Evolutionary conservation across 2,888 invertebrate genomes (phyloP).

Genomic region (Zaprionus lineosus): DNA sequence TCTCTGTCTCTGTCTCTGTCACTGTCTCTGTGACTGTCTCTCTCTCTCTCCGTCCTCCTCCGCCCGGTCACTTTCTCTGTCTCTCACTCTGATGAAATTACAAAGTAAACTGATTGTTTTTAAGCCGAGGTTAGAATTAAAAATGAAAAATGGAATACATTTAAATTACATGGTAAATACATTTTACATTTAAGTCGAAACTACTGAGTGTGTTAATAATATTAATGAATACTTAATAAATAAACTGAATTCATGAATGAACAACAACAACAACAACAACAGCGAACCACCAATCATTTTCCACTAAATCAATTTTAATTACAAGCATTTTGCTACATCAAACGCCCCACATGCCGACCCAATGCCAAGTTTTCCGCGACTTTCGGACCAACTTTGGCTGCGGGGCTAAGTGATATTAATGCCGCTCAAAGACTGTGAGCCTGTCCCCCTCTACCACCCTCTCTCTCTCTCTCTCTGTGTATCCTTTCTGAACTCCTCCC

Average conservation of each 20-base stretch:
- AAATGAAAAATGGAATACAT: constrained; percentile 30
- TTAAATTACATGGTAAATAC: constrained; percentile 59
- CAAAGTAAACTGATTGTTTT: constrained; percentile 73
- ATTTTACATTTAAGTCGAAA: constrained; percentile 65
- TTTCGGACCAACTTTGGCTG: constrained; percentile 20
- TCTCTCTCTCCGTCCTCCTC: constrained; percentile 5
- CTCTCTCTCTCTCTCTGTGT: no score
- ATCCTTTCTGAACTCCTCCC: no score
- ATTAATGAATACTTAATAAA: constrained; percentile 69
- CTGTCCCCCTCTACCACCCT: no score
- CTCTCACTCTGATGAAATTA: constrained; percentile 39
- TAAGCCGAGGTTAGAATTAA: constrained; percentile 64
- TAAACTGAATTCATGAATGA: constrained; percentile 60
- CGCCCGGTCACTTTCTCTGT: constrained; percentile 23
- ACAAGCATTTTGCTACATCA: constrained; percentile 12
- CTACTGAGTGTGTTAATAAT: constrained; percentile 77
- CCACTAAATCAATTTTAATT: constrained; percentile 44
- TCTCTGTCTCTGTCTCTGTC: constrained; percentile 38
- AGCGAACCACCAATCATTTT: not conserved
- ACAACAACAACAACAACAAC: not conserved
- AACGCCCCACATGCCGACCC: constrained; percentile 30
- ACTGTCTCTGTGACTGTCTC: not conserved
- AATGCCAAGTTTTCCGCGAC: constrained; percentile 21
- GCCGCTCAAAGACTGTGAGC: constrained; percentile 23
- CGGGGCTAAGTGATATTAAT: constrained; percentile 62